phyloP scores from a whole-genome alignment of 1,140 invertebrate genomes.

The Aphis gossypii region DNA sequence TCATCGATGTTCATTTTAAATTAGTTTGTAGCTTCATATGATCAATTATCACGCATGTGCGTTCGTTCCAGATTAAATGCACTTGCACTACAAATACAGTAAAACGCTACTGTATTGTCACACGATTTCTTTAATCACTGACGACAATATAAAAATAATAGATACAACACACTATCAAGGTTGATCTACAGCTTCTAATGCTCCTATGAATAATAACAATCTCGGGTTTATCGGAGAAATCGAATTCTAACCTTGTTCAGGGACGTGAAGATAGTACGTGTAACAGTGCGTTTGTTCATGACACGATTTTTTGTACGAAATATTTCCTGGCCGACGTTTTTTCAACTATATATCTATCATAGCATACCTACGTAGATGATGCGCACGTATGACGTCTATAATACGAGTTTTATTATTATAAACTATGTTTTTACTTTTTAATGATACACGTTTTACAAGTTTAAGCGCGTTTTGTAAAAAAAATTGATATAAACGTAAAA shows the following conservation, averaged over 20 bases:
- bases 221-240: conserved; percentile 35
- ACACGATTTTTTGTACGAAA: conserved; percentile 35
- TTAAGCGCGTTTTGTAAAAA: background rate
- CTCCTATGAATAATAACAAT: background rate
- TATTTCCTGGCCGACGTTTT: background rate
- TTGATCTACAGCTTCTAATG: too few relatives aligned
- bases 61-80: too few relatives aligned
- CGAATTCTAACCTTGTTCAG: conserved; percentile 47
- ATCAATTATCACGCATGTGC: too few relatives aligned
- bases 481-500: background rate
- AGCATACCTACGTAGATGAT: background rate
- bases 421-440: background rate
- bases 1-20: too few relatives aligned
- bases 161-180: background rate
- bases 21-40: too few relatives aligned
- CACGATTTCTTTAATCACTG: background rate
- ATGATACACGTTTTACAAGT: conserved; percentile 28
- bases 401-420: background rate
- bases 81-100: too few relatives aligned
- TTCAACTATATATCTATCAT: background rate
- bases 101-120: background rate
- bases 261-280: conserved; percentile 43
- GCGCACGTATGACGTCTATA: background rate
- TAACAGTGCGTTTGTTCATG: background rate
- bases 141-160: background rate